A percentile compares a stretch with the other conserved stretches of the same genome.
Evolutionary conservation across 2,888 invertebrate species (phyloP).

Genomic region (Microctonus hyperodae): DNA sequence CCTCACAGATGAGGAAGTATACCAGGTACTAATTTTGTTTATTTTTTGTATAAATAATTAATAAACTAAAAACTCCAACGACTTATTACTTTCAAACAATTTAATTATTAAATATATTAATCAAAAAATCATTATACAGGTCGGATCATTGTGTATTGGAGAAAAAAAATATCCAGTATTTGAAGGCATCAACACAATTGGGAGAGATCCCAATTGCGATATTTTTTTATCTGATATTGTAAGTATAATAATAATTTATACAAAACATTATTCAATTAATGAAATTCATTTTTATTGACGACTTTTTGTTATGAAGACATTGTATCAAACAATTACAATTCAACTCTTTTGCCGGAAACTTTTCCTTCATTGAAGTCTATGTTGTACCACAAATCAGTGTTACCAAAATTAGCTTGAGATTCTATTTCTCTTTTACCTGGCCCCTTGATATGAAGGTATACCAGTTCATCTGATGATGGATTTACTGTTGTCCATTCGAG

Average conservation of each 20-base stretch:
- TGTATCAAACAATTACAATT: constrained; percentile 35
- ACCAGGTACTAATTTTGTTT: no score
- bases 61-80: not conserved
- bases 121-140: constrained; percentile 32
- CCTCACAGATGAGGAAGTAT: no score
- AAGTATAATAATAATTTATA: constrained; percentile 25
- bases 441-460: constrained; percentile 66
- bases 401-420: constrained; percentile 65
- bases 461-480: constrained; percentile 62
- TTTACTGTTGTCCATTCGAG: constrained; percentile 66
- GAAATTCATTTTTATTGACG: not conserved
- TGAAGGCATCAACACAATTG: constrained; percentile 43
- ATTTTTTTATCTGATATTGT: constrained; percentile 41
- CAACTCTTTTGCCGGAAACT: constrained; percentile 56
- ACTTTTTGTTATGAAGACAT: not conserved
- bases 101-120: constrained; percentile 10
- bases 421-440: constrained; percentile 64
- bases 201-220: constrained; percentile 38
- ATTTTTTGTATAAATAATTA: no score
- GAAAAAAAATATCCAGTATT: constrained; percentile 33
- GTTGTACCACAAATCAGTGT: constrained; percentile 70
- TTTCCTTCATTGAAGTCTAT: constrained; percentile 70
- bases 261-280: not conserved
- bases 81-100: not conserved
- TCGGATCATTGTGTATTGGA: constrained; percentile 38